Conservation (phyloP, 1,140 invertebrate species). For the Aphelinus atriplicis region DNA sequence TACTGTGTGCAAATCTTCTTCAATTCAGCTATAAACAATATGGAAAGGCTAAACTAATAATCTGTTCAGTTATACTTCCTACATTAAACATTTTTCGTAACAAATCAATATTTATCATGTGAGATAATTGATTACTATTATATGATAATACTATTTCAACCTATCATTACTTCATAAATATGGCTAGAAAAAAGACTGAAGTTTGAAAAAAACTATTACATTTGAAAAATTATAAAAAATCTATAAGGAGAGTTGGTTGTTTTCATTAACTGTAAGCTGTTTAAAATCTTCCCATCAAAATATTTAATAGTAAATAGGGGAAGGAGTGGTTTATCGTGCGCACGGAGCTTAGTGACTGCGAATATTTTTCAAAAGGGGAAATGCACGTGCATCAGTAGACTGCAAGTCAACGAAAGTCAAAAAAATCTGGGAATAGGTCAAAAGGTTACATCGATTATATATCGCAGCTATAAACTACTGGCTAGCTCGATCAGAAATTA, state of each 20-base stretch:
- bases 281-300: too few species aligned
- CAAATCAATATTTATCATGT: too few species aligned
- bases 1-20: conserved; percentile 93
- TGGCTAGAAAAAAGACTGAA: too few species aligned
- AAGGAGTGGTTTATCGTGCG: conserved; percentile 11
- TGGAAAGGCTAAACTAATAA: conserved; percentile 55
- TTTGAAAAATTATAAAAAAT: too few species aligned
- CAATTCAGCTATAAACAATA: conserved; percentile 78
- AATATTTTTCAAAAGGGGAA: conserved; percentile 27
- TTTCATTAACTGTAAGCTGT: too few species aligned
- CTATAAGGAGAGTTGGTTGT: too few species aligned
- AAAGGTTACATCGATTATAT: conserved; percentile 43
- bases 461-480: conserved; percentile 43
- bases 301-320: too few species aligned
- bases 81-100: too few species aligned
- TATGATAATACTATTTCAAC: too few species aligned
- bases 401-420: conserved; percentile 17
- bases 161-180: too few species aligned
- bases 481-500: conserved; percentile 38
- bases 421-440: conserved; percentile 23
- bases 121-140: too few species aligned
- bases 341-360: conserved; percentile 20
- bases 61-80: conserved; percentile 12
- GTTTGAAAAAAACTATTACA: too few species aligned
- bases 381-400: conserved; percentile 45